Evolutionary conservation across 2,888 invertebrate genomes (phyloP).

Genomic region (Sphecodes monilicornis): DNA sequence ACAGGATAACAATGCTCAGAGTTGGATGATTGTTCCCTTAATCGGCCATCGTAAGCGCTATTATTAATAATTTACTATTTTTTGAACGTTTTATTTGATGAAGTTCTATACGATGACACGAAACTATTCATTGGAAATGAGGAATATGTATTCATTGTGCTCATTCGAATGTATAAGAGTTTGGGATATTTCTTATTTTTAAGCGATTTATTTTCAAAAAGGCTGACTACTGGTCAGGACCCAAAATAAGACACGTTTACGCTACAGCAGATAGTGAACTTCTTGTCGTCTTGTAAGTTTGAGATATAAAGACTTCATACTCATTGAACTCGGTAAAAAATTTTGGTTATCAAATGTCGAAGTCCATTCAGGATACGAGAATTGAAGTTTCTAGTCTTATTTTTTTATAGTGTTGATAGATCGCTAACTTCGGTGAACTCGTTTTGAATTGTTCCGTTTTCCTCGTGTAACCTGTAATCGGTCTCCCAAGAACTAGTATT

Average conservation of each 20-base stretch:
- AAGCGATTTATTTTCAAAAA: no score
- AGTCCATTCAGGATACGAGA: background rate
- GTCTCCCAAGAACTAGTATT: slow-evolving; percentile 11
- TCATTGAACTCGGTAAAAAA: background rate
- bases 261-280: background rate
- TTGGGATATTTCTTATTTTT: no score
- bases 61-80: background rate
- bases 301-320: background rate
- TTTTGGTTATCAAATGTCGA: no score
- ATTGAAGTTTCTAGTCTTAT: background rate
- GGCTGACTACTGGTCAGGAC: background rate
- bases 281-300: background rate
- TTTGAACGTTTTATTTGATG: background rate
- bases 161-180: background rate
- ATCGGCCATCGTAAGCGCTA: no score
- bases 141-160: no score
- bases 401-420: background rate
- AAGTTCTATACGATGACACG: no score
- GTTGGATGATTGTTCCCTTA: background rate
- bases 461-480: slow-evolving; percentile 9
- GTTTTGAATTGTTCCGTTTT: slow-evolving; percentile 20
- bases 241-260: no score
- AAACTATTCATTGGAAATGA: no score
- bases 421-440: slow-evolving; percentile 16
- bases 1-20: background rate